Evolutionary conservation across 2,113 vertebrate genomes (phyloP), one percentile per base, ranked within the genome.

Genomic region (Pteropus alecto): DNA sequence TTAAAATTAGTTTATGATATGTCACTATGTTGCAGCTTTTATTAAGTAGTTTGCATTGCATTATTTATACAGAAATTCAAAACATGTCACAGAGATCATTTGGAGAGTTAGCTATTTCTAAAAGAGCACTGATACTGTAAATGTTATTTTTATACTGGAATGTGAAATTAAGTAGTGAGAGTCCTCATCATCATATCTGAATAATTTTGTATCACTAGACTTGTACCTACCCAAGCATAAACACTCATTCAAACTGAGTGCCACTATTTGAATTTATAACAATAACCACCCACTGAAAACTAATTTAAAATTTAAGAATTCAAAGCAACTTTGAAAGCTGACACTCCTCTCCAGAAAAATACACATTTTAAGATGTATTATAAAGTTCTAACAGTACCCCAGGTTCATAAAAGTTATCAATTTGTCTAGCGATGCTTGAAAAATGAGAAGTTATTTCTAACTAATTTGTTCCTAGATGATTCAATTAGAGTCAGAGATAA

Each of bases 31-130:
- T 85, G 24, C 7, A 63, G 51, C 30, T 93, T 92, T 93, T 89
- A 60, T 76, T 78, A 84, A 87, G 56, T 70, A 43, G 56, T 54
- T 65, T 76, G 16, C 30, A 92, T 41, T 78, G 41, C 7, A 87
- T 38, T 63, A 70, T 93, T 88, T 88, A 88, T 58, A 67, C 14
- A 95, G 89, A 95, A 92, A 78, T 78, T 91, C 22, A 70, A 82
- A 90, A 82, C 18, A 76, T 9, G 79, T 84, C 78, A 76, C 41
- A 78, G 46, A 65, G 61, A 70, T 19, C 38, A n/a, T 74, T 70
- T 60, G 85, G 21, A 9, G 2, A 7, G 13, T 76, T 74, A 76
- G 28, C 54, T 83, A 60, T 74, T 90, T 90, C 74, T 83, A 73
- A 90, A 95, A 71, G 61, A 91, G 26, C 46, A 78, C 24, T 22